Conservation (phyloP, 2,797 vertebrate genomes). For the Hapalemur alaotrensis region DNA sequence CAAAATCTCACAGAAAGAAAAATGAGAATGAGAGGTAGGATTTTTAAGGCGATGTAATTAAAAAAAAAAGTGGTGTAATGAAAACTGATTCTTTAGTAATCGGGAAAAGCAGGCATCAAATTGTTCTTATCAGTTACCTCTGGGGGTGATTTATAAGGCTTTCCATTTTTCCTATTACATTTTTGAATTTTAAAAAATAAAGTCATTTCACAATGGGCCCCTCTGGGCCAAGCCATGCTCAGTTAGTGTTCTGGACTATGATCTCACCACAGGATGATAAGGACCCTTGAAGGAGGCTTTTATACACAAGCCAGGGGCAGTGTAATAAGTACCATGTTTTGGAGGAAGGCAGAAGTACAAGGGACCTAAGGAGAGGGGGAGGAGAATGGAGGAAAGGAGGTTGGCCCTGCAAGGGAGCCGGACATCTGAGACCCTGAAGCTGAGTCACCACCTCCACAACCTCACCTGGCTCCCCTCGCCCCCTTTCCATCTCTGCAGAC, state of each 20-base stretch:
- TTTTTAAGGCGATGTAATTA: neutral
- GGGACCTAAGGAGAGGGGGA: neutral
- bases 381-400: neutral
- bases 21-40: neutral
- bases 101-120: neutral
- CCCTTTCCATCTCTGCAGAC: neutral
- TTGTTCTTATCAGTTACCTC: neutral
- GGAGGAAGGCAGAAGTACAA: neutral
- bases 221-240: neutral
- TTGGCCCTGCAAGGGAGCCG: neutral
- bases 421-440: neutral
- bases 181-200: neutral
- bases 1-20: neutral
- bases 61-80: neutral
- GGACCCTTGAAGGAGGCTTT: neutral
- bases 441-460: accelerated
- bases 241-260: neutral
- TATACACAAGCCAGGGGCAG: neutral
- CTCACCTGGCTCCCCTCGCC: neutral
- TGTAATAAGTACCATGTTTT: neutral
- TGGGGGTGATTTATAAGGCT: neutral
- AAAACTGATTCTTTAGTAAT: neutral
- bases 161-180: neutral
- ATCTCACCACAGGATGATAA: neutral
- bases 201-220: neutral